These are phyloP conservation scores for Bombycilla garrulus DNA, from an alignment of 2,113 vertebrate species.

Conservation along the genomic window DNA sequence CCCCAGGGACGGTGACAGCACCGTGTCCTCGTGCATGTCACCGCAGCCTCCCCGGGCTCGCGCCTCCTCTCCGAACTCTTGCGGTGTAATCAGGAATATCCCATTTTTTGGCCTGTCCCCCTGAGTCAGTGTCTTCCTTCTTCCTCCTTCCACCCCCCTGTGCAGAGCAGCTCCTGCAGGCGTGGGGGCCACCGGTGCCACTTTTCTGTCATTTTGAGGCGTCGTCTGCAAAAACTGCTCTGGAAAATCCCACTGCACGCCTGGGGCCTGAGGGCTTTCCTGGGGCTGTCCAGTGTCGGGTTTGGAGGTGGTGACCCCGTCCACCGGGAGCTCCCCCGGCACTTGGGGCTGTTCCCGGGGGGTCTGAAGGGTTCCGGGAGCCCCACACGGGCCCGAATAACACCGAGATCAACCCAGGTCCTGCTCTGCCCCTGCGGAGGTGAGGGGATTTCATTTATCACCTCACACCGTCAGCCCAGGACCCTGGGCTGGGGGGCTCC, in stretches of 20 bases:
- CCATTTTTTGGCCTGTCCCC: neutral
- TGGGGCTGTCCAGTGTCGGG: fast-evolving
- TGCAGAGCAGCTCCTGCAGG: neutral
- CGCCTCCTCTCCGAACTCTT: neutral
- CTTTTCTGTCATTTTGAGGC: neutral
- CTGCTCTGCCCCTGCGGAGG: fast-evolving
- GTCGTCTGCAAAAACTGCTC: fast-evolving
- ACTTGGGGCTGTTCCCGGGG: fast-evolving
- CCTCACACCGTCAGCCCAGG: fast-evolving
- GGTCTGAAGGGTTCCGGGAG: neutral
- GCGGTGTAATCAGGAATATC: neutral
- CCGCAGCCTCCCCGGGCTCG: fast-evolving
- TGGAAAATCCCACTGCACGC: fast-evolving
- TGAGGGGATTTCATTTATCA: neutral
- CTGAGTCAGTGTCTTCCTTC: fast-evolving
- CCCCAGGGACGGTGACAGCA: neutral
- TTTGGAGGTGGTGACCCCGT: neutral
- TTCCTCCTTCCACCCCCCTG: neutral
- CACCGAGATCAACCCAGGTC: fast-evolving
- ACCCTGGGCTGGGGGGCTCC: neutral
- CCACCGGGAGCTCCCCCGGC: neutral
- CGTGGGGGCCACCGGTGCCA: fast-evolving
- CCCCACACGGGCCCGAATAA: fast-evolving
- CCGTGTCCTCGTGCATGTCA: fast-evolving
- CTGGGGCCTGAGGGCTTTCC: neutral